A percentile compares a stretch with the other conserved stretches of the same genome.
phyloP scores from a whole-genome alignment of 2,113 vertebrate species.

The Cyanoderma ruficeps region DNA sequence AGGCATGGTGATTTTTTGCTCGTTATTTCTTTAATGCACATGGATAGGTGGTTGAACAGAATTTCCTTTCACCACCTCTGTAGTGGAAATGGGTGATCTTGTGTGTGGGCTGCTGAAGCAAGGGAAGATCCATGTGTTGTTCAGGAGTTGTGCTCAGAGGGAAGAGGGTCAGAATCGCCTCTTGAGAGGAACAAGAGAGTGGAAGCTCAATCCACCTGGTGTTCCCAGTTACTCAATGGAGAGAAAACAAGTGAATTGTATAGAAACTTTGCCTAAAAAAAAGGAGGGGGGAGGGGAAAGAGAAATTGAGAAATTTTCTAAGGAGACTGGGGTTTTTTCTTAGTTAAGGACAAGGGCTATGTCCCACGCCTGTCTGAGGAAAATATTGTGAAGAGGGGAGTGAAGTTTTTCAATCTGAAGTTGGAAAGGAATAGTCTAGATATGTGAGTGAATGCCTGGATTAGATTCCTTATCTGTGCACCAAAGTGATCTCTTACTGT shows the following conservation, averaged over 20 bases:
- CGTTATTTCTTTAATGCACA: neutral
- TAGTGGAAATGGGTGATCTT: neutral
- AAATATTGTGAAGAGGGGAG: neutral
- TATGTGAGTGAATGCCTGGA: neutral
- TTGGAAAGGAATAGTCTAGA: neutral
- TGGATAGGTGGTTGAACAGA: neutral
- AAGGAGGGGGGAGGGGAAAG: neutral
- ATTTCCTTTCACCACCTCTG: neutral
- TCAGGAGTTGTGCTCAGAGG: neutral
- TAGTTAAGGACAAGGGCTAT: neutral
- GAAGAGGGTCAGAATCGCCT: neutral
- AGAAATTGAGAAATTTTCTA: too few species aligned
- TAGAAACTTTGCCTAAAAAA: neutral
- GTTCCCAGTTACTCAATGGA: neutral
- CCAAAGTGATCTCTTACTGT: neutral
- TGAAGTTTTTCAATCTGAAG: neutral
- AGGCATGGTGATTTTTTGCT: neutral
- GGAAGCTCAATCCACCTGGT: neutral
- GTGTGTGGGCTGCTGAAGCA: neutral
- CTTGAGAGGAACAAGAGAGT: neutral
- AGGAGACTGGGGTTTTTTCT: fast-evolving
- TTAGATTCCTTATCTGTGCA: neutral
- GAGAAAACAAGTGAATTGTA: neutral
- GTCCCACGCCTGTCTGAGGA: neutral
- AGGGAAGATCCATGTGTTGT: neutral